Evolutionary conservation across 2,113 vertebrate species (phyloP).

Genomic region (Rousettus leschenaultii): DNA sequence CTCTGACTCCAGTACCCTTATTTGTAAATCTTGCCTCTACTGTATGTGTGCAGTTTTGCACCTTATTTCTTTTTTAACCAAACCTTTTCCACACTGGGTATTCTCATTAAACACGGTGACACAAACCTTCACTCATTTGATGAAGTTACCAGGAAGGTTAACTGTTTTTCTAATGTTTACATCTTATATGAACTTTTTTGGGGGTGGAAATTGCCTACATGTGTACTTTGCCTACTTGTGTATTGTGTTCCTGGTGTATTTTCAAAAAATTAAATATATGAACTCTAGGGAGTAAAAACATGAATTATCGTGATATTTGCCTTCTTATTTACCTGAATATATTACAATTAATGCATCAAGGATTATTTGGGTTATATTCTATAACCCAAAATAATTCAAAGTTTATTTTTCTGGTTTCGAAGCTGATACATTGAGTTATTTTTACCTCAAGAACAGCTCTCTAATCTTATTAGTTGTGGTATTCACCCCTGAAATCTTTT

Average conservation of each 20-base stretch:
- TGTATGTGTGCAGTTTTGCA: background rate
- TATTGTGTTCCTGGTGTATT: background rate
- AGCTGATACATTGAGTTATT: background rate
- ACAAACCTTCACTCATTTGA: background rate
- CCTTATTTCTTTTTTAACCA: background rate
- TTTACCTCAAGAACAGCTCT: background rate
- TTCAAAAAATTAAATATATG: background rate
- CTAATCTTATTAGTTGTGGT: background rate
- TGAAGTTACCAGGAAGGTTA: background rate
- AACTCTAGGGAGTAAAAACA: background rate
- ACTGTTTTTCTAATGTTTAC: background rate
- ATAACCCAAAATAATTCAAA: background rate
- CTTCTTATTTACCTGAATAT: background rate
- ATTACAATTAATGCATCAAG: background rate
- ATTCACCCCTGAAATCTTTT: background rate
- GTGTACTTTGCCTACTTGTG: background rate
- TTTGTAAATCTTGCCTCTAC: background rate
- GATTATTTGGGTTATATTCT: background rate
- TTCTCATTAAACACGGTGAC: background rate
- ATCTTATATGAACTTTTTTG: background rate
- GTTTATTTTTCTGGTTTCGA: background rate
- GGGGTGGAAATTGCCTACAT: background rate
- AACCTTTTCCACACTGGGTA: background rate
- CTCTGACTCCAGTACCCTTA: background rate
- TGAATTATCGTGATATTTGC: background rate